Percentiles rank a stretch among this genome's conserved stretches.
phyloP scores from a whole-genome alignment of 2,888 invertebrate genomes.

The Macaria liturata region DNA sequence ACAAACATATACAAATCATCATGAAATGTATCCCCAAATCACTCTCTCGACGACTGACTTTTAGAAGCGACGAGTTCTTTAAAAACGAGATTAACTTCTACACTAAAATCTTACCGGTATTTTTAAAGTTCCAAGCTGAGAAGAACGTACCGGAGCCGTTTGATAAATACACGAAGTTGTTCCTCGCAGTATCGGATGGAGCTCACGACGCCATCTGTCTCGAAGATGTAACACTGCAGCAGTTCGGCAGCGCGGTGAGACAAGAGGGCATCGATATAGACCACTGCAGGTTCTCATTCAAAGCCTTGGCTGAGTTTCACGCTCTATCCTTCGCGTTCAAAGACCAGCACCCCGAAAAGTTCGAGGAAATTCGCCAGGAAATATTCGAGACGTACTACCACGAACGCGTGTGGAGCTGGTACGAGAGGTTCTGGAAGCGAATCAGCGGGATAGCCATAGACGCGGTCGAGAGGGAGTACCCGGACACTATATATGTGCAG shows the following conservation, averaged over 20 bases:
- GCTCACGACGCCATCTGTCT: slow-evolving; percentile 80
- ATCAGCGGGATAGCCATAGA: slow-evolving; percentile 82
- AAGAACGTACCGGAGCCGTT: slow-evolving; percentile 74
- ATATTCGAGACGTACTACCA: slow-evolving; percentile 84
- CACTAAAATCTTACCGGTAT: slow-evolving; percentile 69
- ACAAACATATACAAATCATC: slow-evolving; percentile 77
- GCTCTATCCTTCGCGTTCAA: slow-evolving; percentile 84
- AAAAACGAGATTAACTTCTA: slow-evolving; percentile 88
- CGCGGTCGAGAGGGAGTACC: slow-evolving; percentile 85
- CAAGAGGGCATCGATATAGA: slow-evolving; percentile 78
- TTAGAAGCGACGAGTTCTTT: slow-evolving; percentile 86
- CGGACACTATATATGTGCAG: slow-evolving; percentile 81
- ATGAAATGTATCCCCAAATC: slow-evolving; percentile 87
- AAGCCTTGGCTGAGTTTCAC: slow-evolving; percentile 83
- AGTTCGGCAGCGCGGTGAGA: slow-evolving; percentile 69
- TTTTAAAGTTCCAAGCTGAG: slow-evolving; percentile 69
- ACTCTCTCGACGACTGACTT: slow-evolving; percentile 84
- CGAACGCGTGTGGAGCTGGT: slow-evolving; percentile 82
- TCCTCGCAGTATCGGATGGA: slow-evolving; percentile 76
- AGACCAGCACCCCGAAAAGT: slow-evolving; percentile 78
- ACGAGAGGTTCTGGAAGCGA: slow-evolving; percentile 75
- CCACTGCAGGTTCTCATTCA: slow-evolving; percentile 76
- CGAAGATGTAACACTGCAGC: slow-evolving; percentile 76
- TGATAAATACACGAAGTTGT: slow-evolving; percentile 73
- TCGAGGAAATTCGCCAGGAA: slow-evolving; percentile 60